These are phyloP conservation scores for Dromius quadrimaculatus DNA, from an alignment of 2,888 invertebrate species.

Conservation along the genomic window DNA sequence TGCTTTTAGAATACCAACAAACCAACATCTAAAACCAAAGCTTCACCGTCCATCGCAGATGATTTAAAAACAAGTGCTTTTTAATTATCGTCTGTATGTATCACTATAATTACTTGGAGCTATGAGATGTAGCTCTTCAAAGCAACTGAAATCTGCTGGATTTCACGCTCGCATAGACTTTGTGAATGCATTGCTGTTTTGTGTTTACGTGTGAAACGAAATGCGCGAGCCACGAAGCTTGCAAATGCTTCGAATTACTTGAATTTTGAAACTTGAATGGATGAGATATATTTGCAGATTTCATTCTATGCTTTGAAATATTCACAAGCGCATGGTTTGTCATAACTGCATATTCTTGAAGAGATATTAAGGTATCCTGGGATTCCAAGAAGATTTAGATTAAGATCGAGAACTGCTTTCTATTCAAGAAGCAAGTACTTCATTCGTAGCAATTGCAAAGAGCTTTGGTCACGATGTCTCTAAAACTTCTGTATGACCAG, in stretches of 20 bases:
- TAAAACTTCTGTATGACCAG: no score
- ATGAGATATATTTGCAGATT: slow-evolving; percentile 11
- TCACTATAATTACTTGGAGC: slow-evolving; percentile 42
- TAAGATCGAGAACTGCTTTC: no score
- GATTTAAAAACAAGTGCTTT: slow-evolving; percentile 50
- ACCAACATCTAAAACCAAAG: not conserved
- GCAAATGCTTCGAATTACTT: slow-evolving; percentile 2
- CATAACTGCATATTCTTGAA: no score
- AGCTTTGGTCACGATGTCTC: no score
- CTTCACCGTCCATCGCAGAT: slow-evolving; percentile 19
- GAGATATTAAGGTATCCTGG: no score
- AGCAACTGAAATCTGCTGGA: slow-evolving; percentile 12
- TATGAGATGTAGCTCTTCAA: not conserved
- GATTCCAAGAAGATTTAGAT: no score
- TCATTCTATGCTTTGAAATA: no score
- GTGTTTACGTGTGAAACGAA: slow-evolving; percentile 11
- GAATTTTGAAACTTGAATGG: no score
- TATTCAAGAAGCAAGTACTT: no score
- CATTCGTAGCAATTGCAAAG: no score
- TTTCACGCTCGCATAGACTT: not conserved
- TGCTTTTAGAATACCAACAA: not conserved
- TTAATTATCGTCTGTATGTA: slow-evolving; percentile 45
- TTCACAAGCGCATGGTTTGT: no score
- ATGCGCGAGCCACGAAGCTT: slow-evolving; percentile 1
- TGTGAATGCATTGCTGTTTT: slow-evolving; percentile 10